phyloP scores from a whole-genome alignment of 2,113 vertebrate genomes.

The Miniopterus natalensis region DNA sequence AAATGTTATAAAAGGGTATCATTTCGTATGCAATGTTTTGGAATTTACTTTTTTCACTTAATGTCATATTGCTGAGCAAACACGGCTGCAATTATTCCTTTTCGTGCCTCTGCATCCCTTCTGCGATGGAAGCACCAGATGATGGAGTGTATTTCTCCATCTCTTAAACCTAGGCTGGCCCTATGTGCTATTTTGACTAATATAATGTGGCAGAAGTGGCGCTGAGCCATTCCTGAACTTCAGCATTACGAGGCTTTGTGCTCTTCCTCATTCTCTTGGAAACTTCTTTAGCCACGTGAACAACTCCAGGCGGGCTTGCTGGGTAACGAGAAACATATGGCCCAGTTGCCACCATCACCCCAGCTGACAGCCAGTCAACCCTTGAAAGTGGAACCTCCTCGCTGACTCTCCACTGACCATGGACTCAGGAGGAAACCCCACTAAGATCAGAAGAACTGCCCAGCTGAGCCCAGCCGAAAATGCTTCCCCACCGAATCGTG shows the following conservation, averaged over 20 bases:
- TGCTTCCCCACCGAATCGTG: neutral
- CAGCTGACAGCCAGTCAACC: neutral
- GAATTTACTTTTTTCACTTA: neutral
- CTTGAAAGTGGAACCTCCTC: neutral
- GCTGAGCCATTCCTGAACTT: neutral
- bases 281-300: neutral
- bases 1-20: neutral
- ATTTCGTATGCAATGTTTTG: neutral
- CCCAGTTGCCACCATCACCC: neutral
- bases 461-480: neutral
- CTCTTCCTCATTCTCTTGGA: neutral
- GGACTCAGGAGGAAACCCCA: neutral
- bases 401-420: neutral
- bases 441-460: neutral
- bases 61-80: neutral
- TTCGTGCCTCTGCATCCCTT: neutral
- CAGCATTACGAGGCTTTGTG: neutral
- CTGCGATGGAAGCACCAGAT: neutral
- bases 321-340: neutral
- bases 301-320: neutral
- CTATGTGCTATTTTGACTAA: neutral
- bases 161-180: neutral
- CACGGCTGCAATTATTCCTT: fast-evolving
- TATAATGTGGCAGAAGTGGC: neutral
- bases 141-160: neutral